These are phyloP conservation scores for Sebastes trivittatus DNA, from an alignment of 2,797 vertebrate genomes.

Conservation along the genomic window DNA sequence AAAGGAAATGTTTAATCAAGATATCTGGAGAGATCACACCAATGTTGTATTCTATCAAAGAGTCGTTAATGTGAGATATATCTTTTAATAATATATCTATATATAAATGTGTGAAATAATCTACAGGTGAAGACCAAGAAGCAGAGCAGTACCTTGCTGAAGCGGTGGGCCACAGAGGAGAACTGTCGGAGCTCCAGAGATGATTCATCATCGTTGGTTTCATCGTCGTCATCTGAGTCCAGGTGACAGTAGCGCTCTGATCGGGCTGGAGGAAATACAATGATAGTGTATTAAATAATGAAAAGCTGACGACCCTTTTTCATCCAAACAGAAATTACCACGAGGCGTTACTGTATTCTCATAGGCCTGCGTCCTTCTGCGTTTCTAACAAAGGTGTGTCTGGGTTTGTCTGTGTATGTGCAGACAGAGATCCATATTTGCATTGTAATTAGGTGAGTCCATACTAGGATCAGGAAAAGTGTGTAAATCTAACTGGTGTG, in stretches of 20 bases:
- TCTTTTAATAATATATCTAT: not conserved
- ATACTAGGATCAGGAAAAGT: not conserved
- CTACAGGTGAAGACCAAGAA: not conserved
- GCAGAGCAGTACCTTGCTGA: constrained; percentile 87
- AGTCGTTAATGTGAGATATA: not conserved
- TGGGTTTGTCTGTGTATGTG: not conserved
- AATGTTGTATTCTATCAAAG: not conserved
- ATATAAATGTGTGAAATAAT: not conserved
- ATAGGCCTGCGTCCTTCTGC: not conserved
- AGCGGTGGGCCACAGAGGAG: constrained; percentile 93
- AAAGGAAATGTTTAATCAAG: not conserved
- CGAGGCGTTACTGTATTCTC: not conserved
- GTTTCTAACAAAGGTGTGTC: not conserved
- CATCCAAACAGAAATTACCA: not conserved
- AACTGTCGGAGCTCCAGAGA: constrained; percentile 92
- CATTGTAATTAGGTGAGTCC: not conserved
- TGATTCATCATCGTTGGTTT: constrained; percentile 91
- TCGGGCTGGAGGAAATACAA: constrained; percentile 80
- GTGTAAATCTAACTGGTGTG: not conserved
- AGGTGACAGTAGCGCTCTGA: constrained; percentile 90
- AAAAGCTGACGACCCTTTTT: not conserved
- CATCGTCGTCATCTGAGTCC: constrained; percentile 88
- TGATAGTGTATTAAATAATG: not conserved
- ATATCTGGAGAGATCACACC: not conserved
- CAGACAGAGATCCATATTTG: not conserved